A percentile compares a stretch with the other conserved stretches of the same genome.
phyloP scores from a whole-genome alignment of 1,140 invertebrate genomes.

The Parasteatoda tepidariorum region DNA sequence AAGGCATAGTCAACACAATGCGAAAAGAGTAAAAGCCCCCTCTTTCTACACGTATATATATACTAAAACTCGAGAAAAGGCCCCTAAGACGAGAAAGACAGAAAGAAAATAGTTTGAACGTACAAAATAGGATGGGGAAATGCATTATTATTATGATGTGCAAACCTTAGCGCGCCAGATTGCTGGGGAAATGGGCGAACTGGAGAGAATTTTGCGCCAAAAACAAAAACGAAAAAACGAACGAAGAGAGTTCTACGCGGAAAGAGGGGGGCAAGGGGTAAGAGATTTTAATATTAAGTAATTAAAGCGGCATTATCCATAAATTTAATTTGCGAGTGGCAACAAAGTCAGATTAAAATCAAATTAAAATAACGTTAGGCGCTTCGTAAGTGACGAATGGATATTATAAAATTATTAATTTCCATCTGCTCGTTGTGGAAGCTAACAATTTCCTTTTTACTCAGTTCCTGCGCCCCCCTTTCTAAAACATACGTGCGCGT shows the following conservation, averaged over 20 bases:
- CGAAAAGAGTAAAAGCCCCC: slow-evolving; percentile 21
- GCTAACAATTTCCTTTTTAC: slow-evolving; percentile 30
- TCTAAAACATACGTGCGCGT: too few relatives aligned
- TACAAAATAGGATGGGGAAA: background rate
- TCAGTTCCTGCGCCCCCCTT: background rate
- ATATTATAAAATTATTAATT: slow-evolving; percentile 62
- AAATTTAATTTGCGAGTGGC: slow-evolving; percentile 61
- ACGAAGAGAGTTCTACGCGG: background rate
- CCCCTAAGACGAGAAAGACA: slow-evolving; percentile 28
- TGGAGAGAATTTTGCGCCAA: slow-evolving; percentile 4
- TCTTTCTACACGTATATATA: slow-evolving; percentile 35
- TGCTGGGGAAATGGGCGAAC: background rate
- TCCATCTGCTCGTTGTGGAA: slow-evolving; percentile 51
- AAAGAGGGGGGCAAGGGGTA: background rate
- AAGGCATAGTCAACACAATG: slow-evolving; percentile 60
- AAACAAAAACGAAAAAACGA: slow-evolving; percentile 25
- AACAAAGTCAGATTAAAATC: slow-evolving; percentile 62
- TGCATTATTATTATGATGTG: slow-evolving; percentile 61
- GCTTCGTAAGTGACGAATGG: slow-evolving; percentile 59
- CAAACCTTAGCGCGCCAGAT: slow-evolving; percentile 50
- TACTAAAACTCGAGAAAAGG: background rate
- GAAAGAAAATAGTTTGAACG: slow-evolving; percentile 54
- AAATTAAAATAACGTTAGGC: slow-evolving; percentile 61
- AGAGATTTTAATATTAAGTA: slow-evolving; percentile 61
- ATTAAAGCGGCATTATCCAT: slow-evolving; percentile 61